Percentiles rank a stretch among this genome's conserved stretches.
Conservation (phyloP, 2,113 vertebrate species). For the Sula dactylatra region DNA sequence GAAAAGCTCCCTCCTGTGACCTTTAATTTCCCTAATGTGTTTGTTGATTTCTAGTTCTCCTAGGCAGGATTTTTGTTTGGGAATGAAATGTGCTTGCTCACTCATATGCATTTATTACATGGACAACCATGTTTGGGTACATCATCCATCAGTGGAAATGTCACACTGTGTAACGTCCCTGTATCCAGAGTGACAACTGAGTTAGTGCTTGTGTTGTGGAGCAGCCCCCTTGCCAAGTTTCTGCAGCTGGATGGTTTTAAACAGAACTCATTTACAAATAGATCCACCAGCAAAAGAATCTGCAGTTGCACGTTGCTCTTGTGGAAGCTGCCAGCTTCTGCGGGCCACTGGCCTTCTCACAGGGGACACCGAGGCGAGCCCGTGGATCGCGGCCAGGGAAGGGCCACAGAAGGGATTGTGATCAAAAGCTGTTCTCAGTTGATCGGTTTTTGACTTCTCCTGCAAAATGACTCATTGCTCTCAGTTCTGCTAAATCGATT, state of each 20-base stretch:
- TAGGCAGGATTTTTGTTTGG: conserved; percentile 47
- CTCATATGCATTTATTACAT: background rate
- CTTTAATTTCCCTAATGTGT: background rate
- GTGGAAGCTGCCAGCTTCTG: background rate
- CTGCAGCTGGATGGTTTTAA: conserved; percentile 37
- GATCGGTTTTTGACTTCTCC: background rate
- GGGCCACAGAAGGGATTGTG: background rate
- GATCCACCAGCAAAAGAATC: background rate
- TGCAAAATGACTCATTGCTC: background rate
- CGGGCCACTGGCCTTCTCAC: background rate
- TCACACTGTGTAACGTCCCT: background rate
- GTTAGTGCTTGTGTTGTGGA: conserved; percentile 6
- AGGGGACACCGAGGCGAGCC: background rate
- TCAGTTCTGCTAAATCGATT: background rate
- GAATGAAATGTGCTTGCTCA: conserved; percentile 44
- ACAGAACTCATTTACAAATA: background rate
- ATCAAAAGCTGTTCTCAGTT: background rate
- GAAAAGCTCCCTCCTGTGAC: background rate
- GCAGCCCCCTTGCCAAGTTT: conserved; percentile 28
- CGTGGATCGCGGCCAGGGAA: background rate
- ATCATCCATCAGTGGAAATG: conserved; percentile 42
- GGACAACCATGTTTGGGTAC: conserved; percentile 25
- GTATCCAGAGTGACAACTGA: conserved; percentile 25
- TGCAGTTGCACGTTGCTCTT: background rate
- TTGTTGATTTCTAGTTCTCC: conserved; percentile 32